phyloP scores from a whole-genome alignment of 2,113 vertebrate species.

The Tachysurus fulvidraco region DNA sequence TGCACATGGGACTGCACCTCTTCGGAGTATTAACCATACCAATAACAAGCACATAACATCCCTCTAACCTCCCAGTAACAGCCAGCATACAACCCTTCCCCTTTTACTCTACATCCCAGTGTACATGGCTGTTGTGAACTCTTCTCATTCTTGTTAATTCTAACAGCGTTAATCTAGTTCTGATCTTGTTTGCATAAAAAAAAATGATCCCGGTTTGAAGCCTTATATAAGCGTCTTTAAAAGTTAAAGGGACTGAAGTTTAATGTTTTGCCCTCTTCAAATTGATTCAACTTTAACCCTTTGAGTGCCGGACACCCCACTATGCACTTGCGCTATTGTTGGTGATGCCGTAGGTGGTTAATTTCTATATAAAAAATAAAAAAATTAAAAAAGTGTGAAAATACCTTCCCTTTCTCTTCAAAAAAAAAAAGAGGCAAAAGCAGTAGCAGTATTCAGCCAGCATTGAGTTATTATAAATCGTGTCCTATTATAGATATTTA shows the following conservation, averaged over 20 bases:
- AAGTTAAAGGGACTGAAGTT: slow-evolving; percentile 85
- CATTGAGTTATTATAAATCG: background rate
- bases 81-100: slow-evolving; percentile 13
- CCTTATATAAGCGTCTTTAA: slow-evolving; percentile 68
- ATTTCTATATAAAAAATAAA: slow-evolving; percentile 61
- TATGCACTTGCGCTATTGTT: slow-evolving; percentile 58
- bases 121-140: slow-evolving; percentile 69
- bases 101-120: slow-evolving; percentile 38
- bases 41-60: slow-evolving; percentile 84
- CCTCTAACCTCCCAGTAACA: slow-evolving; percentile 73
- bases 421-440: background rate
- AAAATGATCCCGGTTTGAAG: slow-evolving; percentile 28
- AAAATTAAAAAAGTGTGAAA: background rate
- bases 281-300: slow-evolving; percentile 78
- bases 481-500: background rate
- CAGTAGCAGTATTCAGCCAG: background rate
- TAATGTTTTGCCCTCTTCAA: slow-evolving; percentile 23
- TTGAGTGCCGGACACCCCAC: slow-evolving; percentile 73
- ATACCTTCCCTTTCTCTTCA: slow-evolving; percentile 6
- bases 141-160: slow-evolving; percentile 38
- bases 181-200: background rate
- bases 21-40: slow-evolving; percentile 72
- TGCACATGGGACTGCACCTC: slow-evolving; percentile 75
- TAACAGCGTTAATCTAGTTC: background rate
- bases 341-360: slow-evolving; percentile 76